Percentiles rank a stretch among this genome's conserved stretches.
Conservation (phyloP, 2,797 vertebrate species). For the Paguma larvata region DNA sequence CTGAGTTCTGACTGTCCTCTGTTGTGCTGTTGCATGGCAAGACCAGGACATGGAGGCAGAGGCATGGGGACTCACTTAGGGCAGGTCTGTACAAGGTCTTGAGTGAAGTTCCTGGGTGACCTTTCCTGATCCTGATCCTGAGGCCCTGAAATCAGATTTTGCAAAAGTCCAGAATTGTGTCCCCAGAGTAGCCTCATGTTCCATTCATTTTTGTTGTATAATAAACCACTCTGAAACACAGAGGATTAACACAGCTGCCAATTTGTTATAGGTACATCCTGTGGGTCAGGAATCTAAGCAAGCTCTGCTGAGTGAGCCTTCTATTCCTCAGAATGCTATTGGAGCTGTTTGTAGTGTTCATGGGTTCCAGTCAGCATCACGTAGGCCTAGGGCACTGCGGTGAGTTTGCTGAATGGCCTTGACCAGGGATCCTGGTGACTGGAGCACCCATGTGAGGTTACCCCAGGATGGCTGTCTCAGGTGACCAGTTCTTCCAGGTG, state of each 20-base stretch:
- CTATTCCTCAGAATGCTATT: not conserved
- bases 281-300: not conserved
- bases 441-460: not conserved
- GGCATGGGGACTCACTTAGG: not conserved
- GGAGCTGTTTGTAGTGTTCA: not conserved
- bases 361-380: not conserved
- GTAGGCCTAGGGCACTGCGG: not conserved
- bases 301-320: not conserved
- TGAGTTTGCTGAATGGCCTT: not conserved
- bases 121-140: not conserved
- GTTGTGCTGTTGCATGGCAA: not conserved
- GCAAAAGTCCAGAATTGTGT: not conserved
- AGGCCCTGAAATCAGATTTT: not conserved
- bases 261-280: not conserved
- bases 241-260: not conserved
- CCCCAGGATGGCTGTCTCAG: too few species aligned
- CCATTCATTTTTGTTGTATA: not conserved
- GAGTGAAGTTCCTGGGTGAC: not conserved
- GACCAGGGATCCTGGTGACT: not conserved
- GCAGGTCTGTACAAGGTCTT: not conserved
- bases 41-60: not conserved
- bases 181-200: not conserved
- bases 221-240: not conserved
- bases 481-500: not conserved
- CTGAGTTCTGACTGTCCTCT: not conserved